Evolutionary conservation across 1,140 invertebrate genomes (phyloP), one percentile per base, ranked within the genome.

Genomic region (Drosophila tani): DNA sequence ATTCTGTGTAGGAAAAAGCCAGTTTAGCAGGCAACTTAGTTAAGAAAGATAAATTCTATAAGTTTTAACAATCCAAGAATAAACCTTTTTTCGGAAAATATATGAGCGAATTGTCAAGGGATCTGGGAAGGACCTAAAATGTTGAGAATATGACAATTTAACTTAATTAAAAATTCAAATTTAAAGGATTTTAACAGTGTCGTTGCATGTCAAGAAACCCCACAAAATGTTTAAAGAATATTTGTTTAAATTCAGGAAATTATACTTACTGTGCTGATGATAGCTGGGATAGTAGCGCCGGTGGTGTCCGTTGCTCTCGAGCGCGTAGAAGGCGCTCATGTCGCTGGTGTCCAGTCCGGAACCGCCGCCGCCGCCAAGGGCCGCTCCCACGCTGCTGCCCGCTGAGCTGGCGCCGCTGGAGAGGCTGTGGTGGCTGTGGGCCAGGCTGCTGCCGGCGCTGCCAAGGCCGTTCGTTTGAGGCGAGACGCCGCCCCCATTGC

Each of bases 241-340:
- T 4, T 21, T 1, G 19, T 11, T 19, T 6, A 24, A 12, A 0
- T 6, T 12, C 1, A 15, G 15, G 1, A 24, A 12, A 9, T 43
- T 51, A 21, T 40, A 92, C 91, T 92, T 79, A 92, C 91, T 92
- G 91, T 92, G 91, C 79, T 91, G 92, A 75, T 93, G 92, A 79
- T 93, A 93, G 60, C 92, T 92, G 60, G 92, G 90, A 82, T 93
- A 93, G 76, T 93, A 93, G 63, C 92, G 76, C 55, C 92, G 79
- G 71, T 93, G 92, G 68, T 93, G 92, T 74, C 92, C 84, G 69
- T 91, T 92, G 69, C 82, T 92, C 76, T 93, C 92, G 12, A 93
- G 75, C 45, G 92, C 92, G 75, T 93, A 93, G 78, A 93, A 93
- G 21, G 92, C 92, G 68, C 92, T 91, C 92, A 93, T 93, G 64